These are phyloP conservation scores for Oryctolagus cuniculus DNA, from an alignment of 2,113 vertebrate species.

Conservation along the genomic window DNA sequence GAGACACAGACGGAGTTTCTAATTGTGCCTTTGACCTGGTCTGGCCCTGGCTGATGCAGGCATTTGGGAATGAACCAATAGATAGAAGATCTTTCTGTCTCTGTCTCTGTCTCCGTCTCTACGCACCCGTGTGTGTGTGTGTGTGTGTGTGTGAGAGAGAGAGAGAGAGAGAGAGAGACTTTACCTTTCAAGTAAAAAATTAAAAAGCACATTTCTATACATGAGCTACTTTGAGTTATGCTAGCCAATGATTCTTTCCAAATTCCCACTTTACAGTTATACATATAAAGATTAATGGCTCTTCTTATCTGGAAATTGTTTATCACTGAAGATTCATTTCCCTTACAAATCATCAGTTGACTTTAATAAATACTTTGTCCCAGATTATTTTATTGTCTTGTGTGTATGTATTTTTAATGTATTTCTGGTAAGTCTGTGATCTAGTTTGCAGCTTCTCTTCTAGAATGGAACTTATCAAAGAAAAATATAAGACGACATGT, in stretches of 20 bases:
- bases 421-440: not conserved
- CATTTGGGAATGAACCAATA: no score
- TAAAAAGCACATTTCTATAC: not conserved
- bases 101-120: no score
- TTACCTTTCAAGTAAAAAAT: no score
- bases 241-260: not conserved
- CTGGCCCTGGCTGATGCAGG: no score
- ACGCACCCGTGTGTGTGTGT: no score
- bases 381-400: not conserved
- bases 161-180: no score
- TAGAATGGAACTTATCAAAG: not conserved
- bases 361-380: not conserved
- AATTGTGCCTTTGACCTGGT: no score
- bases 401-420: not conserved
- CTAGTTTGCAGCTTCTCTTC: not conserved
- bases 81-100: no score
- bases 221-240: not conserved
- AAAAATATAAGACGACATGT: not conserved
- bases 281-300: not conserved
- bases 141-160: no score
- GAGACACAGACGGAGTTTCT: no score
- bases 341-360: not conserved
- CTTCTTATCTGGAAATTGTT: not conserved
- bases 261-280: not conserved
- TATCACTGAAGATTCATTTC: not conserved